Base-by-base conservation (phyloP, 92 coral and sea anemone species). In the Galaxea fascicularis region DNA sequence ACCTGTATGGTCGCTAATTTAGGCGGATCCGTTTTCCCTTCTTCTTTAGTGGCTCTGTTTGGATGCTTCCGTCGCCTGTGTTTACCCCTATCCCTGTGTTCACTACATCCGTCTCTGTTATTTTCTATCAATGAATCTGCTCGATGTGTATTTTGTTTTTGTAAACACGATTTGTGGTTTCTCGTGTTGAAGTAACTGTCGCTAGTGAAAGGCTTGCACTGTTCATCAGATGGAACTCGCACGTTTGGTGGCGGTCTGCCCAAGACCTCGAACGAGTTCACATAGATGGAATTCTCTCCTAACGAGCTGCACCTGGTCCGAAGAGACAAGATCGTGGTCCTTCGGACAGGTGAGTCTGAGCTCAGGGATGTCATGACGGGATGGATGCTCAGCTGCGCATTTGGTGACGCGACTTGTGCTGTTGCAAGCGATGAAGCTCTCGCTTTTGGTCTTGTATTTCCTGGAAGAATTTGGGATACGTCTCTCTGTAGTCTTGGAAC, bases 261-360 rank as follows among this genome's bases (percentile, higher is more conserved):
- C 85, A 82, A 52, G 28, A 82, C 86, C 78, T 82, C 86, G 73
- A 82, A 82, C 20, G 86, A 82, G 73, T 82, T 82, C 39, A 82
- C 78, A 30, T 82, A 82, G 20, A 82, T 82, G 25, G 86, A 71
- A 63, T 71, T 70, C 39, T 82, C 86, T 6, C 86, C 86, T 17
- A 82, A 46, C 18, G 67, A 70, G 15, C 71, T 82, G 28, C 70
- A 68, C 25, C 78, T 65, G 0, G 86, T 28, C 7, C 83, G 83
- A 54, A 82, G 86, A 25, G 86, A 71, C 27, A 59, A 27, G 28
- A 70, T 54, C 5, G 78, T 71, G 20, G 70, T 22, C 18, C 70
- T 76, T 18, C 70, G 47, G 58, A 17, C 26, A 52, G 78, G 70
- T 11, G 71, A n/a, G n/a, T n/a, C n/a, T n/a, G n/a, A 71, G 47